Base-by-base conservation (phyloP, 92 coral and sea anemone genomes). In the Heliopora coerulea region DNA sequence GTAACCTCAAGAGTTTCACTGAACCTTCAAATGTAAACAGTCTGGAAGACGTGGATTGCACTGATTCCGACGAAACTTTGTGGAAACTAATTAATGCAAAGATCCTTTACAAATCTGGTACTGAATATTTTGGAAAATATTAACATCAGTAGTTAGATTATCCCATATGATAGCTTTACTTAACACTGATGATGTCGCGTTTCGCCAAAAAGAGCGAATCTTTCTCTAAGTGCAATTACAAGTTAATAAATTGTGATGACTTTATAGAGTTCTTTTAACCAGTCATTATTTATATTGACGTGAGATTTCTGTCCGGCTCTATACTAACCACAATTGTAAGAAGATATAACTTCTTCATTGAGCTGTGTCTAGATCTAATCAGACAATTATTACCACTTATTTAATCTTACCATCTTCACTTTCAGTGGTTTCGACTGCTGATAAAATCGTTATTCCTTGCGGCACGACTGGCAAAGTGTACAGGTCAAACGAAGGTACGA, bases 41-140 rank as follows among this genome's bases (percentile, higher is more conserved):
- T 60, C 86, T 86, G 24, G 88, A 96, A 1, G 96, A 95, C 66
- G 88, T 95, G n/a, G 99, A 95, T 70, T 95, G 96, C 33, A 84
- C 90, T 54, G 87, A 88, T 20, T 52, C 77, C 1, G 96, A 90
- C 32, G 96, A 90, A 34, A 92, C 91, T 39, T 65, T 78, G 11
- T 95, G 99, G 99, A 83, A 77, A 68, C 81, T 95, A 44, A 77
- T 86, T 12, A 81, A 83, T 25, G 96, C 96, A 20, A 95, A 91
- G 79, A 68, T 66, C 8, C 87, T 95, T 33, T 90, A 88, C 82
- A 81, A 81, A 75, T 72, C 78, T 62, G 86, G 99, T 95, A 39
- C 84, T 89, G 20, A n/a, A 12, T 25, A 19, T n/a, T n/a, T 49
- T 18, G 13, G 54, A 19, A 35, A 37, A 37, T n/a, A n/a, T n/a